Evolutionary conservation across 23 tunicate species (phyloP).

Genomic region (Halocynthia roretzi): DNA sequence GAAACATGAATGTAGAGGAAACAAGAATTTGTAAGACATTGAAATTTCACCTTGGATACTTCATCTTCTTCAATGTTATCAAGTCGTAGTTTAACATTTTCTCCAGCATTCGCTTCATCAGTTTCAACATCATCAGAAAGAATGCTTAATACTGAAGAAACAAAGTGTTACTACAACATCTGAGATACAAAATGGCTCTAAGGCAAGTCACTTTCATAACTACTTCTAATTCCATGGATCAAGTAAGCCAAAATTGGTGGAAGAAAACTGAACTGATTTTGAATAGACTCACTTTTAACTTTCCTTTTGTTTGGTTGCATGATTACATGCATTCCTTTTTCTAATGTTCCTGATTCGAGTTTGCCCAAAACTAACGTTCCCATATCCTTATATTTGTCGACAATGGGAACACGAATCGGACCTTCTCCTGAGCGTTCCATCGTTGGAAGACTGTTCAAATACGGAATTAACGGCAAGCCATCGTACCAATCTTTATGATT

Average conservation of each 20-base stretch:
- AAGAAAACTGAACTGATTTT: slow-evolving; percentile 1
- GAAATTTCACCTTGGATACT: slow-evolving; percentile 62
- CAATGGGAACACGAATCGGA: slow-evolving; percentile 93
- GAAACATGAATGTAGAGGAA: background rate
- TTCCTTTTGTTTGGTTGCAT: slow-evolving; percentile 87
- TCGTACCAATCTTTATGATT: slow-evolving; percentile 96
- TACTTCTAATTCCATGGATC: background rate
- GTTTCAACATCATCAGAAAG: slow-evolving; percentile 84
- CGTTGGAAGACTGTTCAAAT: slow-evolving; percentile 83
- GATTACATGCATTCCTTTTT: slow-evolving; percentile 63
- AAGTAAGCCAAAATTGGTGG: background rate
- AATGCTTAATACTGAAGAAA: slow-evolving; percentile 57
- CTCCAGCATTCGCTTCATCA: slow-evolving; percentile 85
- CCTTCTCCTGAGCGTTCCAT: slow-evolving; percentile 66
- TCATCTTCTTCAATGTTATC: slow-evolving; percentile 89
- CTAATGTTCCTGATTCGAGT: slow-evolving; percentile 83
- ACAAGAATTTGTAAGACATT: background rate
- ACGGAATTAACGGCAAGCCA: slow-evolving; percentile 84
- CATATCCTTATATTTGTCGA: slow-evolving; percentile 98
- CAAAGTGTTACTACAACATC: background rate
- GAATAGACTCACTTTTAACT: slow-evolving; percentile 60
- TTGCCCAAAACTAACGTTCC: slow-evolving; percentile 93
- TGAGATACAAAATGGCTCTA: background rate
- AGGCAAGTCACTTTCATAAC: background rate
- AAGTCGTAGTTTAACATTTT: slow-evolving; percentile 75